These are phyloP conservation scores for Podotricha telesiphe DNA, from an alignment of 2,888 invertebrate genomes.

Conservation along the genomic window DNA sequence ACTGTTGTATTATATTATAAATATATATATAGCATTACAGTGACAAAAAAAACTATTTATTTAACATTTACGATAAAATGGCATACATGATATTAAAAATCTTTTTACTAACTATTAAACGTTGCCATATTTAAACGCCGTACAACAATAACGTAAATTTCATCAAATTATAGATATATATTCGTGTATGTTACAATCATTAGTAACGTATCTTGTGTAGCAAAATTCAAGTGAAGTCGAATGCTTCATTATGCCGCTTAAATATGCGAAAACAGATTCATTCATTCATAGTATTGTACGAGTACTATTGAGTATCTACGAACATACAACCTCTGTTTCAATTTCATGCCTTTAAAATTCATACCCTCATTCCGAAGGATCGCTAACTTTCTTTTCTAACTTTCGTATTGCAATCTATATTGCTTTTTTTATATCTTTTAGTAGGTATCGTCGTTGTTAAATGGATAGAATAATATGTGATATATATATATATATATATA, in stretches of 20 bases:
- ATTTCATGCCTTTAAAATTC: slow-evolving; percentile 56
- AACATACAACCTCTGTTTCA: slow-evolving; percentile 46
- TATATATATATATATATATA: too few relatives aligned
- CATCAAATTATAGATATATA: background rate
- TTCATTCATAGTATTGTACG: slow-evolving; percentile 13
- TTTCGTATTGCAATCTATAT: slow-evolving; percentile 36
- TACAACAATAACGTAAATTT: background rate
- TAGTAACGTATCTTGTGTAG: slow-evolving; percentile 11
- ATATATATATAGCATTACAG: too few relatives aligned
- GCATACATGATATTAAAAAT: background rate
- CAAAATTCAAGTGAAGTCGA: slow-evolving; percentile 10
- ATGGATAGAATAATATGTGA: background rate
- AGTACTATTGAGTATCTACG: slow-evolving; percentile 16
- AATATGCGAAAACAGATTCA: too few relatives aligned
- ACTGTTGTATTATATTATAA: too few relatives aligned
- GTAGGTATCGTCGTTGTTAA: background rate
- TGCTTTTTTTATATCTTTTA: slow-evolving; percentile 1
- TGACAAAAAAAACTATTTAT: too few relatives aligned
- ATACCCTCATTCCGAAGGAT: slow-evolving; percentile 49
- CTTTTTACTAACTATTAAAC: background rate
- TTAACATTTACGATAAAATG: background rate
- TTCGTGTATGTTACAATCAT: background rate
- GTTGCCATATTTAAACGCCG: background rate
- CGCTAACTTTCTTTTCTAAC: slow-evolving; percentile 34
- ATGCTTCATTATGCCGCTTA: slow-evolving; percentile 22